Evolutionary conservation across 2,113 vertebrate species (phyloP).

Genomic region (Anolis carolinensis): DNA sequence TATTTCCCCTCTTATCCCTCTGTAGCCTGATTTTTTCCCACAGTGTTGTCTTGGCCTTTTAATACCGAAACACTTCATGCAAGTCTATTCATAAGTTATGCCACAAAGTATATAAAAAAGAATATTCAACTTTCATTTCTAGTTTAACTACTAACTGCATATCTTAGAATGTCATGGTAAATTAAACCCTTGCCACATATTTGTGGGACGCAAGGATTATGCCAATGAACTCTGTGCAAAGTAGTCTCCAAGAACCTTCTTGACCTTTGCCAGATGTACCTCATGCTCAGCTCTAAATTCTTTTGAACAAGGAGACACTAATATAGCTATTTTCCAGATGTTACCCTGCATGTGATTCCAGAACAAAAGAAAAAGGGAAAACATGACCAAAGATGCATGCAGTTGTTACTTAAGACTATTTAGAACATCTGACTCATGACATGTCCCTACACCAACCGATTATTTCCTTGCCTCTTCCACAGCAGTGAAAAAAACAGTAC

Average conservation of each 20-base stretch:
- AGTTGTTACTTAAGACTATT: background rate
- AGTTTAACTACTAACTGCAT: background rate
- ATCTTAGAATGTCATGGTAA: background rate
- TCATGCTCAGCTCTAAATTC: background rate
- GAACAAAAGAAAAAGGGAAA: background rate
- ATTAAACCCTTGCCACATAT: background rate
- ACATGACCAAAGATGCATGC: background rate
- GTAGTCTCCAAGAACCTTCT: too few species aligned
- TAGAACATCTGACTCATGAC: background rate
- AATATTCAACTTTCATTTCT: background rate
- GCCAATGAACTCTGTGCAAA: background rate
- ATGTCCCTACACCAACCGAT: background rate
- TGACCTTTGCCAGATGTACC: background rate
- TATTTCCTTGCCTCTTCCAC: too few species aligned
- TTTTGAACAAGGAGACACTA: background rate
- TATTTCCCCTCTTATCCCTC: background rate
- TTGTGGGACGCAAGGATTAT: background rate
- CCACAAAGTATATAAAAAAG: background rate
- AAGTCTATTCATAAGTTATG: background rate
- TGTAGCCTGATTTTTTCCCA: constrained; percentile 57
- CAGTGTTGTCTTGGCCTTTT: constrained; percentile 51
- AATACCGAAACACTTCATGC: constrained; percentile 49
- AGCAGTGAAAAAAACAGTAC: too few species aligned
- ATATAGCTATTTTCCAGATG: background rate
- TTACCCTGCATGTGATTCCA: background rate